phyloP scores from a whole-genome alignment of 2,888 invertebrate genomes.

The Eristalinus sepulchralis region DNA sequence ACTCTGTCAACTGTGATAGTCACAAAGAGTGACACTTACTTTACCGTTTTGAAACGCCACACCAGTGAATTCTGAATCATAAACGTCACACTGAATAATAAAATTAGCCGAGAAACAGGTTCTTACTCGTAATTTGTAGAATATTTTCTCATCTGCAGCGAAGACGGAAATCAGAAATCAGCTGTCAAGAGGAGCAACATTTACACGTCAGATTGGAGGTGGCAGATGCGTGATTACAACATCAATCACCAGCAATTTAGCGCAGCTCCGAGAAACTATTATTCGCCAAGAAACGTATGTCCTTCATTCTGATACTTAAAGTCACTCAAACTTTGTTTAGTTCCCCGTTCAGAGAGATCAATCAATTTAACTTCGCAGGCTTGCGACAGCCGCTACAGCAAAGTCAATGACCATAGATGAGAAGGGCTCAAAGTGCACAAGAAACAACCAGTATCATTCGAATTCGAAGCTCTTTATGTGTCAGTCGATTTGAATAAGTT shows the following conservation, averaged over 20 bases:
- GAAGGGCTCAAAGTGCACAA: neutral
- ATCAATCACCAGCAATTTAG: neutral
- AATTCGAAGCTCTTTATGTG: constrained; percentile 16
- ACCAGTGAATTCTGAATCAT: neutral
- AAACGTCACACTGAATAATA: neutral
- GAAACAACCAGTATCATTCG: neutral
- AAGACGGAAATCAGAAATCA: neutral
- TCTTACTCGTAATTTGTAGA: neutral
- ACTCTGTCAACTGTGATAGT: neutral
- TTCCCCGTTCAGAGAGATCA: constrained; percentile 1
- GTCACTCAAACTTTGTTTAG: constrained; percentile 17
- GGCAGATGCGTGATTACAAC: neutral
- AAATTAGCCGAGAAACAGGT: neutral
- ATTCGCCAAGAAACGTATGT: neutral
- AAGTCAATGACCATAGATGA: constrained; percentile 28
- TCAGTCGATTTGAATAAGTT: constrained; percentile 13
- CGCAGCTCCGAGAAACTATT: neutral
- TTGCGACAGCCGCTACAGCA: neutral
- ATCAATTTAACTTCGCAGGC: neutral
- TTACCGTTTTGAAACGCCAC: neutral
- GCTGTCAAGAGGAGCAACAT: neutral
- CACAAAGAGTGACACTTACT: neutral
- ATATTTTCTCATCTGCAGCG: neutral
- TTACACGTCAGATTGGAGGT: neutral
- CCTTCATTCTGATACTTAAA: constrained; percentile 9